Percentiles rank a stretch among this genome's conserved stretches.
Evolutionary conservation across 1,140 invertebrate genomes (phyloP).

Genomic region (Phthorimaea operculella): DNA sequence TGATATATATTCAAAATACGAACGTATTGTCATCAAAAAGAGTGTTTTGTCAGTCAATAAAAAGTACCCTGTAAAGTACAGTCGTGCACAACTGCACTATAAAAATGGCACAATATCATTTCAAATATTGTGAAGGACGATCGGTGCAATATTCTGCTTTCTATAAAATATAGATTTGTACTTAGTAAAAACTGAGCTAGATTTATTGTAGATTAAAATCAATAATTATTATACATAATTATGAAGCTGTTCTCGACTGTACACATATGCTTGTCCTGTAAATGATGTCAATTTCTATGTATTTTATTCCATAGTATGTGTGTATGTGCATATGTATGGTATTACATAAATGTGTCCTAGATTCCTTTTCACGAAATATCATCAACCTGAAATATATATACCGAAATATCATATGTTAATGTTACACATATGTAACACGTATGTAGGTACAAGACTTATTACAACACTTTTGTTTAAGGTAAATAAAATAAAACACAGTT

Average conservation of each 20-base stretch:
- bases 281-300: constrained; percentile 13
- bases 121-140: constrained; percentile 19
- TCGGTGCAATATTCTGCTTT: constrained; percentile 1
- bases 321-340: background rate
- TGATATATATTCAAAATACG: no score
- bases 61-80: constrained; percentile 22
- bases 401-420: no score
- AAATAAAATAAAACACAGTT: no score
- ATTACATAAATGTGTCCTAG: background rate
- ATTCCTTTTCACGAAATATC: no score
- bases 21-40: no score
- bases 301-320: constrained; percentile 4
- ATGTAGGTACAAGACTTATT: no score
- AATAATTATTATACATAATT: constrained; percentile 8
- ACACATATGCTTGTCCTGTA: constrained; percentile 36
- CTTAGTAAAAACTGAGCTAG: constrained; percentile 27
- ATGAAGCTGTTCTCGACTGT: constrained; percentile 35
- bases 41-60: constrained; percentile 7
- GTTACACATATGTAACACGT: no score
- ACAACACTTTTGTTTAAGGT: no score
- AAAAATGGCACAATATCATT: constrained; percentile 17
- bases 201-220: constrained; percentile 17
- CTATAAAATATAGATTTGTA: constrained; percentile 44
- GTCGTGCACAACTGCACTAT: constrained; percentile 30
- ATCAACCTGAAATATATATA: no score